A percentile compares a stretch with the other conserved stretches of the same genome.
phyloP scores from a whole-genome alignment of 2,888 invertebrate species.

The Drosophila sordidapex region DNA sequence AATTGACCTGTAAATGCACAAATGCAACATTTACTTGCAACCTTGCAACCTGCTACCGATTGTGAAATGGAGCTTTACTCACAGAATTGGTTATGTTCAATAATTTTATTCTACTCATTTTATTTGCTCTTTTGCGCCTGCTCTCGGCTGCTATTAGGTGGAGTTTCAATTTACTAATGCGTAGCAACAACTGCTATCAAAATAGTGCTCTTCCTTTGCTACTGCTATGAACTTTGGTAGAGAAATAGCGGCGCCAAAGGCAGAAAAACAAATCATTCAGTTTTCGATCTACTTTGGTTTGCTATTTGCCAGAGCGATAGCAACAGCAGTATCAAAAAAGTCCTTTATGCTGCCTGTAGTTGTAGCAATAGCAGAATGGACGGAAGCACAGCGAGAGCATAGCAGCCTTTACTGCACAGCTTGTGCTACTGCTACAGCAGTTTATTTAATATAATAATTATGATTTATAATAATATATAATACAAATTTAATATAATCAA shows the following conservation, averaged over 20 bases:
- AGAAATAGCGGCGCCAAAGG: not conserved
- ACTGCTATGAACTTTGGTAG: not conserved
- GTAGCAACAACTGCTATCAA: not conserved
- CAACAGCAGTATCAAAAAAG: not conserved
- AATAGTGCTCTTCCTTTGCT: not conserved
- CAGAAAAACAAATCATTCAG: not conserved
- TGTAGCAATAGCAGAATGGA: not conserved
- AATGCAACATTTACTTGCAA: conserved; percentile 2
- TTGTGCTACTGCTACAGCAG: not conserved
- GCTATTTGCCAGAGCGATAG: not conserved
- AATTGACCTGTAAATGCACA: conserved; percentile 1
- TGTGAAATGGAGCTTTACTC: not conserved
- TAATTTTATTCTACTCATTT: not conserved
- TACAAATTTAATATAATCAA: not conserved
- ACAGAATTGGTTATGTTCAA: not conserved
- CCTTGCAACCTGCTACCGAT: not conserved
- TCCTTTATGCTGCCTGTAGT: not conserved
- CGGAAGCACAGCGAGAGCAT: too few relatives aligned
- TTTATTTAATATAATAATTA: not conserved
- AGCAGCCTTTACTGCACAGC: not conserved
- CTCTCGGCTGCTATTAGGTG: not conserved
- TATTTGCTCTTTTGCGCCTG: not conserved
- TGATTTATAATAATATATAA: not conserved
- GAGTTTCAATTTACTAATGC: not conserved
- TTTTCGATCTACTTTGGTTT: not conserved